Evolutionary conservation across 2,797 vertebrate species (phyloP).

Genomic region (Malacoraja senta): DNA sequence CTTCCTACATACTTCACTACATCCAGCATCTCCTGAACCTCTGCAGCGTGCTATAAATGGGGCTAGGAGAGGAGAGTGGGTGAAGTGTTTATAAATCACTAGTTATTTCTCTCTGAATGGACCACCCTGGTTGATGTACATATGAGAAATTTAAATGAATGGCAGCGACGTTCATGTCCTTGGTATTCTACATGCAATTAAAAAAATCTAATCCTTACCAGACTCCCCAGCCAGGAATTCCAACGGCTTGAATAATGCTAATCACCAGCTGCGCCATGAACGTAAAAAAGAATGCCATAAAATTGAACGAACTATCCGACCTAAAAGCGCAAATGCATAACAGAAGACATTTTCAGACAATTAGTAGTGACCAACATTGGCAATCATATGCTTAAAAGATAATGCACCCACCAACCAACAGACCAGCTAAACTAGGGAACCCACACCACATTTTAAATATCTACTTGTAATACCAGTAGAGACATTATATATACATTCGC

Average conservation of each 20-base stretch:
- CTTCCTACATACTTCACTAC: no score
- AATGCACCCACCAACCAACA: background rate
- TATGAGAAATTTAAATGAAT: background rate
- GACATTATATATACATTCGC: background rate
- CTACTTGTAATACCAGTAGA: background rate
- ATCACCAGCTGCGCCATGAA: slow-evolving; percentile 94
- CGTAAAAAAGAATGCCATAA: slow-evolving; percentile 96
- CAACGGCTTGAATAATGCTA: slow-evolving; percentile 87
- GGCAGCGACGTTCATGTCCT: background rate
- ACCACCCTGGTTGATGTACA: no score
- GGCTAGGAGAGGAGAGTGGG: no score
- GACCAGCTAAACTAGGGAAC: background rate
- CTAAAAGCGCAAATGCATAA: slow-evolving; percentile 51
- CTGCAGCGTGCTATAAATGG: background rate
- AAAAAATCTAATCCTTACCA: slow-evolving; percentile 68
- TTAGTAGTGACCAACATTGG: background rate
- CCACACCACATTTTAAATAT: background rate
- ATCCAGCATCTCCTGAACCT: background rate
- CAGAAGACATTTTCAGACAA: background rate
- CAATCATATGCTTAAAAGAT: background rate
- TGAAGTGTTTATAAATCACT: no score
- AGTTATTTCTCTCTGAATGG: background rate
- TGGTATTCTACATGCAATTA: background rate
- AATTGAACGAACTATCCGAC: slow-evolving; percentile 95
- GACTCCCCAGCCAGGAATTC: slow-evolving; percentile 95